Conservation (phyloP, 2,888 invertebrate species). For the Pimpla rufipes region DNA sequence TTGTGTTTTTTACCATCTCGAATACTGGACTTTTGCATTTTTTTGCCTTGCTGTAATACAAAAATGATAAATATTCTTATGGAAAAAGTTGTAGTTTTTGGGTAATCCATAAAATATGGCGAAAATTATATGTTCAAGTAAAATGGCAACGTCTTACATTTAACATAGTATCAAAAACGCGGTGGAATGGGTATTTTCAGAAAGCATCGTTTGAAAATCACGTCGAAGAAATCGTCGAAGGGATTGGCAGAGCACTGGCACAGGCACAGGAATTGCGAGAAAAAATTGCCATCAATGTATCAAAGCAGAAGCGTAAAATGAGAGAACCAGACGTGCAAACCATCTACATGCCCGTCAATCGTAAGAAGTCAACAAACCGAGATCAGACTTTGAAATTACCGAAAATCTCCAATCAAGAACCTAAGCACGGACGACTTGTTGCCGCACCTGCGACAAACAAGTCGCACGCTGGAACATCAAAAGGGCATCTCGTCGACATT, state of each 20-base stretch:
- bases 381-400: conserved; percentile 6
- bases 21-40: too few relatives aligned
- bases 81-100: too few relatives aligned
- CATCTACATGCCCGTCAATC: conserved; percentile 68
- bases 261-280: conserved; percentile 80
- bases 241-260: conserved; percentile 78
- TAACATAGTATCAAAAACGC: not conserved
- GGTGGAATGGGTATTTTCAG: conserved; percentile 5
- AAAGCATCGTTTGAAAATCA: conserved; percentile 66
- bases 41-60: too few relatives aligned
- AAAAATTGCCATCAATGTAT: conserved; percentile 75
- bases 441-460: not conserved
- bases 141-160: not conserved
- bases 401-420: conserved; percentile 6
- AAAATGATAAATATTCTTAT: too few relatives aligned
- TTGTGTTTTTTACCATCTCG: conserved; percentile 1
- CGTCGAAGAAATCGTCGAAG: conserved; percentile 78
- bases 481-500: conserved; percentile 2
- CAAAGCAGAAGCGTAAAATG: conserved; percentile 69
- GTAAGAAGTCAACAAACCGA: conserved; percentile 11
- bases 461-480: not conserved
- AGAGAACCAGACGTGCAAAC: conserved; percentile 68
- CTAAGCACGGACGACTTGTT: not conserved
- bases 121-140: not conserved
- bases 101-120: too few relatives aligned